A percentile compares a stretch with the other conserved stretches of the same genome.
phyloP scores from a whole-genome alignment of 2,888 invertebrate species.

The Eupithecia exiguata region DNA sequence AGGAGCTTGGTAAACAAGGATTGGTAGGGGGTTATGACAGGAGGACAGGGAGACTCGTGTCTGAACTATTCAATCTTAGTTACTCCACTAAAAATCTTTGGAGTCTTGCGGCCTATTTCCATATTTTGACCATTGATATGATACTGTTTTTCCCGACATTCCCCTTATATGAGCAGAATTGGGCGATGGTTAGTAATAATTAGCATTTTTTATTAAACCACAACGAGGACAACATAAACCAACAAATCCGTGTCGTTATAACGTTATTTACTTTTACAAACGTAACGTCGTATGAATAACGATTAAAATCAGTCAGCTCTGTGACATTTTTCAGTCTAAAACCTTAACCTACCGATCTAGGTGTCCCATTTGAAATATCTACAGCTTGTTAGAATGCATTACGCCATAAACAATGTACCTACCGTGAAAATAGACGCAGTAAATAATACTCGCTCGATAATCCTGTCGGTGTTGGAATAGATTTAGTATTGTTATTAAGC shows the following conservation, averaged over 20 bases:
- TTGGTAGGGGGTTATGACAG: background rate
- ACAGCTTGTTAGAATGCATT: slow-evolving; percentile 37
- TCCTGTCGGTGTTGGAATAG: slow-evolving; percentile 39
- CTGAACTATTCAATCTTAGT: background rate
- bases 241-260: background rate
- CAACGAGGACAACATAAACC: background rate
- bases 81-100: background rate
- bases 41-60: background rate
- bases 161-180: background rate
- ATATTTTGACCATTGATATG: no score
- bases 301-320: background rate
- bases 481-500: slow-evolving; percentile 30
- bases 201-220: background rate
- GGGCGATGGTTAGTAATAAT: background rate
- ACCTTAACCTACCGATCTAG: background rate
- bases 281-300: background rate
- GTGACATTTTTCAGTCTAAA: slow-evolving; percentile 11
- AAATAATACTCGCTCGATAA: slow-evolving; percentile 41
- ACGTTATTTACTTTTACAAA: background rate
- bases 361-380: slow-evolving; percentile 36
- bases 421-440: slow-evolving; percentile 40
- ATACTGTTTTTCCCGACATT: no score
- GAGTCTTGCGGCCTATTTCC: no score
- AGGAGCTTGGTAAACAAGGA: slow-evolving; percentile 5
- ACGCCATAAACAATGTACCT: slow-evolving; percentile 40